Evolutionary conservation across 1,140 invertebrate genomes (phyloP).

Genomic region (Parasteatoda tepidariorum): DNA sequence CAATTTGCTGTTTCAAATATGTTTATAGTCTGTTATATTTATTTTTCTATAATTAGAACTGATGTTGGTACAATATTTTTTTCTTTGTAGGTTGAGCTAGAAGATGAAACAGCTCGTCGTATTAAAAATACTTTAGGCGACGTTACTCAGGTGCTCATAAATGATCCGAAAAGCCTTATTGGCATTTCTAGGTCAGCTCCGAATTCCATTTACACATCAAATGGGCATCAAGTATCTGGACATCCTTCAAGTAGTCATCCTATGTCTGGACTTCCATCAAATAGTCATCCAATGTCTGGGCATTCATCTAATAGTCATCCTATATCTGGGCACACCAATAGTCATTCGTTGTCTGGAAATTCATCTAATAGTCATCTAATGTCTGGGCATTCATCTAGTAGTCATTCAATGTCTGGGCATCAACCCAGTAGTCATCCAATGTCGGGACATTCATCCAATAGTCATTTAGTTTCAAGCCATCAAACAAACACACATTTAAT

Average conservation of each 20-base stretch:
- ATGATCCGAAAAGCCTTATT: constrained; percentile 77
- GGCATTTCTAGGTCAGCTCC: constrained; percentile 71
- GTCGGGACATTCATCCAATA: not conserved
- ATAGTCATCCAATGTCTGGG: constrained; percentile 21
- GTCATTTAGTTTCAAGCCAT: not conserved
- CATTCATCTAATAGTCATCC: not conserved
- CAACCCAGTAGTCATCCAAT: constrained; percentile 14
- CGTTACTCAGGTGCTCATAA: constrained; percentile 74
- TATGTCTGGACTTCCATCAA: not conserved
- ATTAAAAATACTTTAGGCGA: constrained; percentile 81
- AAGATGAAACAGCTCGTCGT: constrained; percentile 78
- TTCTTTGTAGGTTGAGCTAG: constrained; percentile 62
- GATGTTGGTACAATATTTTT: not conserved
- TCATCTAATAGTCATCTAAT: not conserved
- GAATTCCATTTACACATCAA: not conserved
- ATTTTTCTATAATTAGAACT: not conserved
- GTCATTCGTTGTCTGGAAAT: constrained; percentile 2
- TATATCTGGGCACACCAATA: not conserved
- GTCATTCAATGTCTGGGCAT: constrained; percentile 25
- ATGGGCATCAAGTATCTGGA: constrained; percentile 2
- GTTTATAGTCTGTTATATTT: not conserved
- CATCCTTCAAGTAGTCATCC: not conserved
- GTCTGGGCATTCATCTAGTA: not conserved
- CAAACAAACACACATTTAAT: constrained; percentile 9
- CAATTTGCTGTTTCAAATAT: not conserved